These are phyloP conservation scores for Mungos mungo DNA, from an alignment of 2,113 vertebrate species.

Conservation along the genomic window DNA sequence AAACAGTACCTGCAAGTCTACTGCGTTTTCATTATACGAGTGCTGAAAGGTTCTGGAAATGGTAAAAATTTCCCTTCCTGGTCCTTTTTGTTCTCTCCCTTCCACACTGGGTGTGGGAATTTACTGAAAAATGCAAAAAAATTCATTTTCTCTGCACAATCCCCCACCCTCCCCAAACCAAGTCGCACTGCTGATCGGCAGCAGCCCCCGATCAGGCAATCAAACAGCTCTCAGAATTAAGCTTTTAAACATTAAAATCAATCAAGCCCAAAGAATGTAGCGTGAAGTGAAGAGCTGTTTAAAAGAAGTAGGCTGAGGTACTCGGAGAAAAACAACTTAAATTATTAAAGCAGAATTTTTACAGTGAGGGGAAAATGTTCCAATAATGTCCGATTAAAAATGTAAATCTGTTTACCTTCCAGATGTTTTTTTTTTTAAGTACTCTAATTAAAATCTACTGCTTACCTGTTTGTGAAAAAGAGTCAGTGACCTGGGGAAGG, in stretches of 20 bases:
- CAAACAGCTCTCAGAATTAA: conserved; percentile 45
- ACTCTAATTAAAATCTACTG: neutral
- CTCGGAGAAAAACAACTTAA: conserved; percentile 62
- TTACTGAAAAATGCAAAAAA: neutral
- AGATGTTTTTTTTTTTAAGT: neutral
- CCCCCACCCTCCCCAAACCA: neutral
- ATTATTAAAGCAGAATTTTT: conserved; percentile 70
- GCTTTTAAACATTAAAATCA: conserved; percentile 60
- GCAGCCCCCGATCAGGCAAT: neutral
- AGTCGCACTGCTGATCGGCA: neutral
- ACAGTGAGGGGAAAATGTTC: conserved; percentile 44
- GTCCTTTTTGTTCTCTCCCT: neutral
- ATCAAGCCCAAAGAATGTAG: conserved; percentile 40
- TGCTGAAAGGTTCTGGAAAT: neutral
- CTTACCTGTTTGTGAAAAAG: neutral
- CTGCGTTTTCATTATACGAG: neutral
- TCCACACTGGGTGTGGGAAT: neutral
- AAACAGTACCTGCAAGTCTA: neutral
- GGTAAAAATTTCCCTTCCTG: neutral
- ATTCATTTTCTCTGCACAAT: neutral
- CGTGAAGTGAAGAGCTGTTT: conserved; percentile 61
- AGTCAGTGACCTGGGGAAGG: neutral
- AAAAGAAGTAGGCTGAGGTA: conserved; percentile 51
- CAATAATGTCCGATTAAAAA: conserved; percentile 71
- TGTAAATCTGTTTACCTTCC: conserved; percentile 63